Conservation (phyloP, 1,140 invertebrate species). For the Amyelois transitella region DNA sequence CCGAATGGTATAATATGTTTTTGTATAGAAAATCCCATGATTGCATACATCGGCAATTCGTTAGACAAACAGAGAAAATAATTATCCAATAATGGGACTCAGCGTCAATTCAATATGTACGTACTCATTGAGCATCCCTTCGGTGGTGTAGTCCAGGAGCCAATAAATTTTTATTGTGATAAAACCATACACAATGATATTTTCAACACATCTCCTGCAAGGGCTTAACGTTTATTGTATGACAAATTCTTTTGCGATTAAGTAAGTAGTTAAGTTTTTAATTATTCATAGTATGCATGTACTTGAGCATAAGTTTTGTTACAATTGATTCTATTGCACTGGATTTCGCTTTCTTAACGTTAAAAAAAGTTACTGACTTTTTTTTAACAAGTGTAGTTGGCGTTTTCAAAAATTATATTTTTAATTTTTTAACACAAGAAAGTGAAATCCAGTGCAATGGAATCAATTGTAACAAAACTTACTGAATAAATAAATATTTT, state of each 20-base stretch:
- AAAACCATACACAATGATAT: neutral
- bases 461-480: neutral
- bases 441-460: neutral
- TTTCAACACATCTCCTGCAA: no score
- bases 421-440: neutral
- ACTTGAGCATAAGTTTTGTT: no score
- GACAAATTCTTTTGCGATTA: no score
- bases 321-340: neutral
- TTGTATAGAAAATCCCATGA: neutral
- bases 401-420: neutral
- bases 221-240: neutral
- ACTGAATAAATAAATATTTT: no score
- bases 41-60: neutral
- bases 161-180: neutral
- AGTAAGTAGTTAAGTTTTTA: no score
- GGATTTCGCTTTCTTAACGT: neutral
- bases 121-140: neutral
- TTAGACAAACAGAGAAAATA: neutral
- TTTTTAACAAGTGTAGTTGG: neutral
- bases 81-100: slow-evolving; percentile 5
- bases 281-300: no score
- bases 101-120: slow-evolving; percentile 1
- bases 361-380: neutral
- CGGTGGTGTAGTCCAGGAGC: neutral
- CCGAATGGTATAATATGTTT: no score